Evolutionary conservation across 2,797 vertebrate species (phyloP).

Genomic region (Gambusia yucatana): DNA sequence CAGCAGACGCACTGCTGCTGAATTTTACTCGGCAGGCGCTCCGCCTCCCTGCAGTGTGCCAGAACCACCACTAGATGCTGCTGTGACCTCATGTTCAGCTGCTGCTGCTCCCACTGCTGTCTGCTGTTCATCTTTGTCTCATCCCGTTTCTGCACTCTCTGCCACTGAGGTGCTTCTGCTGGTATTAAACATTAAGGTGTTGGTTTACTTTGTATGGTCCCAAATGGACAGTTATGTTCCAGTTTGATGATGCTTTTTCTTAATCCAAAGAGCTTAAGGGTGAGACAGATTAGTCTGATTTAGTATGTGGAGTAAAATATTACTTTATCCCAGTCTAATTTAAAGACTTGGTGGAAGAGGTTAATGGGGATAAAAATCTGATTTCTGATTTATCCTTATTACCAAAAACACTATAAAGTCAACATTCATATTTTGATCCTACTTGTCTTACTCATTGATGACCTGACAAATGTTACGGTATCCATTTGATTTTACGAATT

Average conservation of each 20-base stretch:
- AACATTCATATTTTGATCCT: neutral
- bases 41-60: conserved; percentile 63
- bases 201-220: conserved; percentile 25
- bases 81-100: conserved; percentile 43
- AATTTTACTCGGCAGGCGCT: conserved; percentile 59
- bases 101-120: conserved; percentile 19
- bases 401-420: neutral
- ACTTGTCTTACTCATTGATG: neutral
- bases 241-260: neutral
- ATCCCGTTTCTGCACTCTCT: conserved; percentile 73
- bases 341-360: neutral
- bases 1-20: conserved; percentile 80
- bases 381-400: neutral
- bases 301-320: neutral
- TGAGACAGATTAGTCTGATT: neutral
- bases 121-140: conserved; percentile 66
- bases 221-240: neutral
- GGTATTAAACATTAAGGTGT: conserved; percentile 36
- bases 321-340: neutral
- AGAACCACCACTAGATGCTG: conserved; percentile 56
- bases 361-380: neutral
- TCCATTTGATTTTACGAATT: neutral
- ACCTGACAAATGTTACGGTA: neutral
- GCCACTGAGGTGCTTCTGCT: conserved; percentile 84
- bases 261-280: neutral